Conservation (phyloP, 2,113 vertebrate genomes). For the Aphyosemion australe region DNA sequence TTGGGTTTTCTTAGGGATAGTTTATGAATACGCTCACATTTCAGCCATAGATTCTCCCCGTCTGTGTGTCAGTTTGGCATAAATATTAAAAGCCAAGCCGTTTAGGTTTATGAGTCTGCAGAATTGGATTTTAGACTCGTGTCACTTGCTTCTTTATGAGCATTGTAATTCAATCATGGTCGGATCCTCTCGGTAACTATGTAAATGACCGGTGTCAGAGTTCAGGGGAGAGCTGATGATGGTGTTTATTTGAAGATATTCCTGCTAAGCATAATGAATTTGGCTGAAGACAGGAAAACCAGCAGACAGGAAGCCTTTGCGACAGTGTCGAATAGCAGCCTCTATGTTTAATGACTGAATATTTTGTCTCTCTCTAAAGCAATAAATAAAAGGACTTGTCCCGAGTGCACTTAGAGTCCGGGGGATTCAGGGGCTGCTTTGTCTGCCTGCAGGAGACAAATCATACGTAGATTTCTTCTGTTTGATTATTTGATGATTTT, state of each 20-base stretch:
- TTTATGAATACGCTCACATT: conserved; percentile 63
- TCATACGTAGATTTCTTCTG: conserved; percentile 66
- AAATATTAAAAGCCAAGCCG: conserved; percentile 41
- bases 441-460: conserved; percentile 45
- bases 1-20: conserved; percentile 61
- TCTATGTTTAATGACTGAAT: conserved; percentile 64
- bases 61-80: conserved; percentile 38
- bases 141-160: conserved; percentile 1
- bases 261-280: conserved; percentile 59
- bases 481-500: conserved; percentile 15
- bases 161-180: conserved; percentile 19
- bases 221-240: conserved; percentile 20
- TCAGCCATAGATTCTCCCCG: conserved; percentile 51
- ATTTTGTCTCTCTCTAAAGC: conserved; percentile 68
- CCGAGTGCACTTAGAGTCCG: conserved; percentile 37
- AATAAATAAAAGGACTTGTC: conserved; percentile 68
- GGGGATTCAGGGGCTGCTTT: conserved; percentile 23
- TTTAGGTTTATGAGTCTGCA: conserved; percentile 28
- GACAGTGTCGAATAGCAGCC: conserved; percentile 60
- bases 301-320: conserved; percentile 58
- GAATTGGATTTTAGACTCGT: conserved; percentile 22
- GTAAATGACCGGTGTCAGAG: conserved; percentile 14
- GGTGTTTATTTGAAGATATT: conserved; percentile 36
- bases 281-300: conserved; percentile 33
- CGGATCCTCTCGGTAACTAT: conserved; percentile 1